Conservation (phyloP, 2,888 invertebrate species). For the Lingula anatina region DNA sequence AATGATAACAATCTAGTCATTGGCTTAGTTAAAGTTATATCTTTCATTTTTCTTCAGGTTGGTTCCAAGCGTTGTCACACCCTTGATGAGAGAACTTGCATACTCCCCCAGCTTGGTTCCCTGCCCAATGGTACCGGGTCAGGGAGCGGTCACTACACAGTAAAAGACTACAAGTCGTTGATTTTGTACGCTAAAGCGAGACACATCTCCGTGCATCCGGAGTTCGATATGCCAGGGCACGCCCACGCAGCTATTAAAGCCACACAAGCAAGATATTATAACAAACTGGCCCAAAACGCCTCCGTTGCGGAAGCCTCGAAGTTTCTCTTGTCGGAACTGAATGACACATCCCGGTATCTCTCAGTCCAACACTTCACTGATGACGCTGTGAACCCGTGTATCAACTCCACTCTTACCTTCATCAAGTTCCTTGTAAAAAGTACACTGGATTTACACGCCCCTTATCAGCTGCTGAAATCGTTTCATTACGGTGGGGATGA, state of each 20-base stretch:
- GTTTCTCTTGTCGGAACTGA: conserved; percentile 2
- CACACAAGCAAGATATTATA: conserved; percentile 3
- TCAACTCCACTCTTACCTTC: conserved; percentile 30
- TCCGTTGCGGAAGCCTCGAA: background rate
- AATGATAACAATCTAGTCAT: too few relatives aligned
- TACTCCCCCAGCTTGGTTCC: conserved; percentile 25
- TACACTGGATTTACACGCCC: conserved; percentile 22
- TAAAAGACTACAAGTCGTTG: conserved; percentile 25
- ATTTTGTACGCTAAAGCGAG: conserved; percentile 20
- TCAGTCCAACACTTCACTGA: conserved; percentile 30
- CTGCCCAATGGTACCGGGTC: conserved; percentile 15
- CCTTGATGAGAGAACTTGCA: conserved; percentile 15
- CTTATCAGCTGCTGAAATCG: conserved; percentile 22
- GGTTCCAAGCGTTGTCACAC: conserved; percentile 19
- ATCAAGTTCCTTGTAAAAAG: conserved; percentile 24
- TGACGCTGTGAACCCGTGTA: conserved; percentile 33
- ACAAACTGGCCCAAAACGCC: background rate
- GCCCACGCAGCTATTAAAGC: conserved; percentile 15
- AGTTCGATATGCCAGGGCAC: conserved; percentile 40
- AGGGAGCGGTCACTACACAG: conserved; percentile 20
- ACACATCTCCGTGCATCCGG: conserved; percentile 37
- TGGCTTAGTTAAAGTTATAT: too few relatives aligned
- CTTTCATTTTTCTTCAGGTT: too few relatives aligned
- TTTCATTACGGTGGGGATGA: conserved; percentile 46
- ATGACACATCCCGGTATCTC: conserved; percentile 19